Evolutionary conservation across 53 echinoderm and acorn worm species (phyloP).

Genomic region (Mesocentrotus franciscanus): DNA sequence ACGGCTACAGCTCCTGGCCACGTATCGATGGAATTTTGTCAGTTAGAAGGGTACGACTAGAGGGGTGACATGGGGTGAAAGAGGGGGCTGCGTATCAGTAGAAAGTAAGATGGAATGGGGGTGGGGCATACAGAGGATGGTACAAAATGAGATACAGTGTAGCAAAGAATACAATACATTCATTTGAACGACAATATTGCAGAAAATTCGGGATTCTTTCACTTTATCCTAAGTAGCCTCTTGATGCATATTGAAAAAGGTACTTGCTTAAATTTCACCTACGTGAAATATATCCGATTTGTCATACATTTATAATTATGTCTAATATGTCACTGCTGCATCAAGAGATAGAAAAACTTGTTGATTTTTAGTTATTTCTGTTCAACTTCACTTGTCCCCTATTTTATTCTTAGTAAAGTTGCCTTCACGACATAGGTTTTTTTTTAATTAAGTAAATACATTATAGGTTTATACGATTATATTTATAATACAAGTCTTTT

Average conservation of each 20-base stretch:
- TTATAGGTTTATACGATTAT: too few relatives aligned
- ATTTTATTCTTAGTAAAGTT: too few relatives aligned
- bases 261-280: neutral
- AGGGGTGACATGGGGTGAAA: constrained; percentile 16
- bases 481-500: neutral
- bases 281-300: neutral
- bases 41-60: neutral
- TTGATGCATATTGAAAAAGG: too few relatives aligned
- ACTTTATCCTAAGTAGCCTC: too few relatives aligned
- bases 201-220: too few relatives aligned
- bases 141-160: neutral
- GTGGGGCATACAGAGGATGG: neutral
- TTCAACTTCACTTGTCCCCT: neutral
- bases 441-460: too few relatives aligned
- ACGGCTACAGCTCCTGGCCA: constrained; percentile 28
- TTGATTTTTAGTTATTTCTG: neutral
- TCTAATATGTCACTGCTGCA: neutral
- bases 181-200: too few relatives aligned
- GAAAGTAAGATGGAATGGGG: neutral
- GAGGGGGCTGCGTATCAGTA: neutral
- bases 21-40: constrained; percentile 30
- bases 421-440: too few relatives aligned
- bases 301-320: neutral
- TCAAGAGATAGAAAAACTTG: neutral
- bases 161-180: neutral